Evolutionary conservation across 2,797 vertebrate genomes (phyloP), one percentile per base, ranked within the genome.

Genomic region (Sylvilagus floridanus): DNA sequence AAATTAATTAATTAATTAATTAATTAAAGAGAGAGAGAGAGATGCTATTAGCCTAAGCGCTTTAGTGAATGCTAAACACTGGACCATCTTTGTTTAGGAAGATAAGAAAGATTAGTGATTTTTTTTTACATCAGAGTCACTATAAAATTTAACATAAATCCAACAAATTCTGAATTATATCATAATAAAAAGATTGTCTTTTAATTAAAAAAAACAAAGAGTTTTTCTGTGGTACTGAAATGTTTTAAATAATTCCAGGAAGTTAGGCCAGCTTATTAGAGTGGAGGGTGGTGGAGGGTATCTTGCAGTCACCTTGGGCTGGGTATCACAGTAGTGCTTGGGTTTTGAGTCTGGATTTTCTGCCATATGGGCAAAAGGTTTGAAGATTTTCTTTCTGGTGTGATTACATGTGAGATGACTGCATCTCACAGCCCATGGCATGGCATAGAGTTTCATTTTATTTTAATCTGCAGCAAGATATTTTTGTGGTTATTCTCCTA

Each of bases 401-500:
- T 78, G 77, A 96, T 94, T 69, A 73, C 10, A 3, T 17, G 37
- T 37, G 37, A 37, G 37, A 9, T 22, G 42, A 30, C 16, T 87
- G 1, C 30, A 63, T 88, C 88, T 90, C 35, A 37, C 17, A 84
- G 50, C 42, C 22, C 9, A n/a, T 72, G 81, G 76, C 77, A 47
- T 9, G 8, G 42, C 42, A 47, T 75, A 0, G 63, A n/a, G 72
- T 60, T 89, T 82, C 68, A 42, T 63, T 42, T 77, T 66, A 35
- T 37, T 90, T 90, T 47, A 73, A 90, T 95, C 69, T 62, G 4
- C 52, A 66, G 32, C 57, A 63, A 77, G 96, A 47, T 88, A 21
- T 54, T 84, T 91, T 81, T 47, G 5, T 66, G 72, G 93, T 96
- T 50, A 30, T 76, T 76, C 68, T 89, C 77, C 24, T 37, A 83